Evolutionary conservation across 2,888 invertebrate species (phyloP).

Genomic region (Argynnis bischoffii): DNA sequence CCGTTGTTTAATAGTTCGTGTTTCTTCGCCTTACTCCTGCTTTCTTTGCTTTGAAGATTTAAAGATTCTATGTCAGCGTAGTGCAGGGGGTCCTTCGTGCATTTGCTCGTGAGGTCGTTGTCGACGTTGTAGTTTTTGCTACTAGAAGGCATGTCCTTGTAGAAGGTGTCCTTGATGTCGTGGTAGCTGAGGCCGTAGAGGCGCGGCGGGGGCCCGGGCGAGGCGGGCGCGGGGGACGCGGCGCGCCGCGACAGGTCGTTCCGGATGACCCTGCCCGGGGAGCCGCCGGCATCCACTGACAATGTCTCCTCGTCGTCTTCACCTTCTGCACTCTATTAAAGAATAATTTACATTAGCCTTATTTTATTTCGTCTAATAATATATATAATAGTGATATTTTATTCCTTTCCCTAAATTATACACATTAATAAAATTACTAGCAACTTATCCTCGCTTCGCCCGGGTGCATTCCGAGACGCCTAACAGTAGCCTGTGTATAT

Average conservation of each 20-base stretch:
- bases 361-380: too few relatives aligned
- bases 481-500: too few relatives aligned
- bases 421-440: too few relatives aligned
- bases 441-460: too few relatives aligned
- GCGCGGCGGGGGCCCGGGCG: constrained; percentile 49
- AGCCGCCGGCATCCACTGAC: constrained; percentile 75
- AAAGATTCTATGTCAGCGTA: constrained; percentile 56
- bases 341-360: neutral
- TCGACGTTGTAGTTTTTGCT: constrained; percentile 72
- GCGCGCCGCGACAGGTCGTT: constrained; percentile 60
- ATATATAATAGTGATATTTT: too few relatives aligned
- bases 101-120: constrained; percentile 58
- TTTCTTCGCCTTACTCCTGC: constrained; percentile 48
- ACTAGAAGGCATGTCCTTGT: constrained; percentile 71
- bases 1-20: constrained; percentile 67
- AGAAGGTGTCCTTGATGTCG: constrained; percentile 66
- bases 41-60: constrained; percentile 57
- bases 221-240: constrained; percentile 48
- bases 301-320: constrained; percentile 84
- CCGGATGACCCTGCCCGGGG: constrained; percentile 62
- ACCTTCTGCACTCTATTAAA: constrained; percentile 72
- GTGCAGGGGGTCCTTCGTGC: constrained; percentile 52
- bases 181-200: constrained; percentile 66
- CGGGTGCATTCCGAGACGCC: too few relatives aligned
- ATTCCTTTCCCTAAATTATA: too few relatives aligned